Conservation (phyloP, 2,888 invertebrate species). For the Conistra vaccinii region DNA sequence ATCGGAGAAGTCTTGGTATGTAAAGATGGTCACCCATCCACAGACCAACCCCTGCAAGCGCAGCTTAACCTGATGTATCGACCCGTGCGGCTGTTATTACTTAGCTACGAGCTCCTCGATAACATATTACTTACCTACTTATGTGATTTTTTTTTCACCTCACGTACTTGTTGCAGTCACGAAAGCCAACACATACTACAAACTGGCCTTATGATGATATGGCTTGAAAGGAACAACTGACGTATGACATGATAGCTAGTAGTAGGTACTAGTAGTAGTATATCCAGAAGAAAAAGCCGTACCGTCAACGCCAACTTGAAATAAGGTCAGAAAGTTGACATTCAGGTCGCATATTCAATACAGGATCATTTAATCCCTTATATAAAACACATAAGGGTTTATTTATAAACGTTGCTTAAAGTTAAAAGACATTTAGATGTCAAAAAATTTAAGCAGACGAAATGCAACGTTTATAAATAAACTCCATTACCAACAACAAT, state of each 20-base stretch:
- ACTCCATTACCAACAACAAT: background rate
- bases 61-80: too few species aligned
- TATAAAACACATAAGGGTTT: background rate
- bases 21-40: too few species aligned
- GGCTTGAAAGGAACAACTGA: too few species aligned
- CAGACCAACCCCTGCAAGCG: too few species aligned
- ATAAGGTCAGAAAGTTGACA: background rate
- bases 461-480: background rate
- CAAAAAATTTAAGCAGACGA: background rate
- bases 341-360: background rate
- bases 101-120: too few species aligned
- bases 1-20: too few species aligned
- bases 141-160: background rate
- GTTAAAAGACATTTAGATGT: too few species aligned
- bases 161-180: too few species aligned
- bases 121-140: too few species aligned
- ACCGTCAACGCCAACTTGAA: background rate
- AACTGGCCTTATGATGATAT: too few species aligned
- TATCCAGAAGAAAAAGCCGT: background rate
- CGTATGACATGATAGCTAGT: background rate
- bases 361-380: background rate
- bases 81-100: too few species aligned
- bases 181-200: too few species aligned
- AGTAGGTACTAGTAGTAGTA: background rate
- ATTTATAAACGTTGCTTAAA: background rate